Conservation (phyloP, 1,140 invertebrate species). For the Macrobrachium nipponense region DNA sequence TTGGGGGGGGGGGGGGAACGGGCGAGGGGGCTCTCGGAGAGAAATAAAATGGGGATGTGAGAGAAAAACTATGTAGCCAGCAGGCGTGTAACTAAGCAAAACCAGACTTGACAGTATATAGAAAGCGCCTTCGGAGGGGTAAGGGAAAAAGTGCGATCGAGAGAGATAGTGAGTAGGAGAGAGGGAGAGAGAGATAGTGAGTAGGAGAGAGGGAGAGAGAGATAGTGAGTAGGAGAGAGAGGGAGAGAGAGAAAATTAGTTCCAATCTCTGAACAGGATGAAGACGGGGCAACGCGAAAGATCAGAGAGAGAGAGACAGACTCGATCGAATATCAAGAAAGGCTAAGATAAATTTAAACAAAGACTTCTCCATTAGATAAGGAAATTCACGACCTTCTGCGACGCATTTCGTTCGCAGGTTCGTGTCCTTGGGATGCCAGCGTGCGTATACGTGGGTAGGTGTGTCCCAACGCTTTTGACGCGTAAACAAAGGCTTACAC, state of each 20-base stretch:
- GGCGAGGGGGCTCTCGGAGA: neutral
- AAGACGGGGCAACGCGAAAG: neutral
- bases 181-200: neutral
- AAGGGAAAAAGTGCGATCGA: neutral
- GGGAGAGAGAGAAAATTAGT: conserved; percentile 1
- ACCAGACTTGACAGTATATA: too few species aligned
- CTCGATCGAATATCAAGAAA: neutral
- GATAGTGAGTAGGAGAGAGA: neutral
- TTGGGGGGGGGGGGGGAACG: neutral
- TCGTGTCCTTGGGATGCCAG: too few species aligned
- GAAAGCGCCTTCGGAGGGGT: too few species aligned
- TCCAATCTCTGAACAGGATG: neutral
- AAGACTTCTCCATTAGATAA: neutral
- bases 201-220: neutral
- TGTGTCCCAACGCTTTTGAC: too few species aligned
- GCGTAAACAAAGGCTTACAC: too few species aligned
- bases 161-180: neutral
- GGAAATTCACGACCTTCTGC: too few species aligned
- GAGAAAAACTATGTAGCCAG: too few species aligned
- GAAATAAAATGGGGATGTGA: neutral
- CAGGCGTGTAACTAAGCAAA: too few species aligned
- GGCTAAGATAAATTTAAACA: conserved; percentile 10
- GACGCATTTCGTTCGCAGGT: too few species aligned
- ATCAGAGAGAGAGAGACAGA: conserved; percentile 21
- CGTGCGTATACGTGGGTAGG: too few species aligned